Base-by-base conservation (phyloP, 2,888 invertebrate genomes). In the Pinctada fucata region DNA sequence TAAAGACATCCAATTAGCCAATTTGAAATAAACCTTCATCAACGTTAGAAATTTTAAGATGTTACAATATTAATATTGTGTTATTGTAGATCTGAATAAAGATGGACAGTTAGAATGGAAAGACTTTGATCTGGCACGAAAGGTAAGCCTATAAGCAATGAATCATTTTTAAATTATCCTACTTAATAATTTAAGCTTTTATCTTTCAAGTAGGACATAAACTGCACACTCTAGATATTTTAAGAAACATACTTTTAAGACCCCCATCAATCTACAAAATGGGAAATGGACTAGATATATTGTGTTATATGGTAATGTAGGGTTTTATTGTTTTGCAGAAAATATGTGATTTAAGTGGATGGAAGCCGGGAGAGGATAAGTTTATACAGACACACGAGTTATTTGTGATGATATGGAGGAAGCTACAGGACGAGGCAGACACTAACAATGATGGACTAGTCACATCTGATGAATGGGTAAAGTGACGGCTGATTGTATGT, bases 91-190 rank as follows among this genome's bases (percentile, higher is more conserved):
- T 88, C 81, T 91, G 45, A 92, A 91, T 82, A 90, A 89, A 71
- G 92, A 93, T 80, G 93, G 93, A 0, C 84, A 81, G 1, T 79
- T 93, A 47, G 91, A 93, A 72, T 93, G 92, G 93, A 92, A 92
- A 64, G 93, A 93, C 78, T 92, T 93, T 80, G 89, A 91, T 49
- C 76, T 91, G 66, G 91, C 93, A 2, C 87, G 92, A 77, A 87
- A 92, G 86, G 93, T 93, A 83, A 82, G 82, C 13, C 0, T 0
- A 31, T 31, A 31, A 31, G 31, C 31, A 31, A 13, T 65, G 1
- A 47, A 10, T 45, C 6, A 6, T 52, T 5, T 13, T 51, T 6
- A 4, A 71, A 49, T 6, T 31, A 3, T 71, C 48, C 6, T 69
- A 13, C 45, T 69, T 52, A 63, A 13, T 48, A 72, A 72, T 72